These are phyloP conservation scores for Corbicula japonica DNA, from an alignment of 2,888 invertebrate species.

Conservation along the genomic window DNA sequence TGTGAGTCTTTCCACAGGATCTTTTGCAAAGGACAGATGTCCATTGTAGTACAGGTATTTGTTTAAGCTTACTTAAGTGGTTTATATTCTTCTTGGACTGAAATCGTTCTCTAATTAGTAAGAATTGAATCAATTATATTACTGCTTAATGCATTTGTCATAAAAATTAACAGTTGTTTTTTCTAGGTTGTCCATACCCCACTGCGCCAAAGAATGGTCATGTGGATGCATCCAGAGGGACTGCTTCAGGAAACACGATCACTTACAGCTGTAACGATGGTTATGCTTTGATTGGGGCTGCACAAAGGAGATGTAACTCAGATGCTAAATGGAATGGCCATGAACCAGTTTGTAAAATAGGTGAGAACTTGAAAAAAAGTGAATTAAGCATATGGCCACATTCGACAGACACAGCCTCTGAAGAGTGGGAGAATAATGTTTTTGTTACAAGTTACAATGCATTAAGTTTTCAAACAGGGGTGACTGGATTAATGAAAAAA, in stretches of 20 bases:
- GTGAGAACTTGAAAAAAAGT: conserved; percentile 28
- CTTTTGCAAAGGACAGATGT: too few relatives aligned
- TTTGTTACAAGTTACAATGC: too few relatives aligned
- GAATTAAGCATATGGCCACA: not conserved
- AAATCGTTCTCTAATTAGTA: too few relatives aligned
- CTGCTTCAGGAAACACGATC: conserved; percentile 39
- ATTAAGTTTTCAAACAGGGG: too few relatives aligned
- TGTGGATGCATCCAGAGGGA: conserved; percentile 24
- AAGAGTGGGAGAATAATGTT: not conserved
- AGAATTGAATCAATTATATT: too few relatives aligned
- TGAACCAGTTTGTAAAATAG: conserved; percentile 40
- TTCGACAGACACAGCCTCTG: not conserved
- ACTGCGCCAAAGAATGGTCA: conserved; percentile 31
- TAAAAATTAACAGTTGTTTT: not conserved
- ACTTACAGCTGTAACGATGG: conserved; percentile 46
- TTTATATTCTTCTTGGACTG: too few relatives aligned
- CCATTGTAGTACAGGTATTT: too few relatives aligned
- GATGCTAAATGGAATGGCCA: conserved; percentile 47
- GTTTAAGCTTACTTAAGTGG: too few relatives aligned
- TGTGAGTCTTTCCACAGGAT: too few relatives aligned
- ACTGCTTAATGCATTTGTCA: too few relatives aligned
- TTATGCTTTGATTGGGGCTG: conserved; percentile 41
- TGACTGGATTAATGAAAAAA: too few relatives aligned
- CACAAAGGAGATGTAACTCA: conserved; percentile 35
- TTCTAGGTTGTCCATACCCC: conserved; percentile 45